Evolutionary conservation across 2,113 vertebrate genomes (phyloP), one percentile per base, ranked within the genome.

Genomic region (Colossoma macropomum): DNA sequence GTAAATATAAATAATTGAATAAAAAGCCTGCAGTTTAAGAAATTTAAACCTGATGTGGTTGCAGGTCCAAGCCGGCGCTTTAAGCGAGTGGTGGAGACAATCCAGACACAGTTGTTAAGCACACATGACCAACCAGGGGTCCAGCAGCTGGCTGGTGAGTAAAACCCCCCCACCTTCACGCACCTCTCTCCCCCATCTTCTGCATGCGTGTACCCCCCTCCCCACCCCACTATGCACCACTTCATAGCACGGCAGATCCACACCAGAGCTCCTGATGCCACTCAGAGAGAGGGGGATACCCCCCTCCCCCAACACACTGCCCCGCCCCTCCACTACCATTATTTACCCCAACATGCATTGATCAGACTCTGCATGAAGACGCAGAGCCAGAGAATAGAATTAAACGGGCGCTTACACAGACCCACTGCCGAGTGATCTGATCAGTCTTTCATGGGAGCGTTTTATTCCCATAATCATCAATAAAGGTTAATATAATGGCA

Each of bases 51-150:
- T 50, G 52, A 56, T 6, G 7, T 50, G 19, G 5, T 81, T 81
- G 0, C 87, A 99, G 98, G 98, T 93, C 98, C 97, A 38, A 99
- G 98, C 90, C 97, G 98, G 86, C 97, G 98, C 87, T 99, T 99
- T 90, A 99, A 99, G 94, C 96, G 97, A 90, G 98, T 99, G 88
- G 97, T 98, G 90, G 98, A 99, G 96, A 98, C 97, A 73, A 99
- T 99, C 92, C 98, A 99, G 94, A 95, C 96, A 84, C 98, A 99
- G 94, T 95, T 99, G 93, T 95, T 99, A 95, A 99, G 97, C 94
- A 96, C 98, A 92, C 97, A 99, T 9, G 97, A 98, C 89, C 98
- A 98, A 93, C 96, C 97, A 1, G 95, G 96, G 13, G 96, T 97
- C 92, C 98, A 97, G 92, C 98, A 99, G 92, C 93, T 98, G 92